Base-by-base conservation (phyloP, 1,140 invertebrate species). In the Drosophila willistoni region DNA sequence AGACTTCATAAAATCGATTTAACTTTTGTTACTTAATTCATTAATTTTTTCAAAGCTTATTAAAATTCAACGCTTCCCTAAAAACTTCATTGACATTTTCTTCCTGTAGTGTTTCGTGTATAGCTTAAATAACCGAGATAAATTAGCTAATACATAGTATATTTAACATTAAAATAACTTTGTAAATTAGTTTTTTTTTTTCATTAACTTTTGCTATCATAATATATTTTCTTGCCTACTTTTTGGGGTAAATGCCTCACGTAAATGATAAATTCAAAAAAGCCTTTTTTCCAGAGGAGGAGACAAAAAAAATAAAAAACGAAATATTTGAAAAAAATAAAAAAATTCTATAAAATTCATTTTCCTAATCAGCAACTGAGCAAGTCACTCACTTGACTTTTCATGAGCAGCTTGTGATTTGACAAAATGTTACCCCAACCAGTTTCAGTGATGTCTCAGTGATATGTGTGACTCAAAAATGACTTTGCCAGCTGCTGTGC, bases 321-420 rank as follows among this genome's bases (percentile, higher is more conserved):
- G 69, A 42, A 67, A 57, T 34, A 41, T 29, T 39, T 36, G 47
- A 54, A 57, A 71, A 73, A 76, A 78, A 79, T 87, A n/a, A n/a
- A n/a, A n/a, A n/a, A n/a, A 79, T 85, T 71, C 71, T 82, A 76
- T 82, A 68, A 87, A 85, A 87, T 85, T 85, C 86, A 85, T 85
- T 85, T 76, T 60, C 74, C 75, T 78, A 87, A 85, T 86, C 82
- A 82, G 69, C 68, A 72, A 64, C 41, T 65, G 56, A 72, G 80
- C 55, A 81, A 85, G 82, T 82, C 82, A 86, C 29, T 85, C 83
- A 70, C 66, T 68, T 79, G 77, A 72, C 70, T 83, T 77, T 80
- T 61, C 39, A 79, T 70, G 59, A 64, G 41, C 14, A 73, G 67
- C 76, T 59, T 59, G 56, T 59, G 25, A 33, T 22, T 51, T 51